Evolutionary conservation across 2,113 vertebrate species (phyloP).

Genomic region (Laticauda laticaudata): DNA sequence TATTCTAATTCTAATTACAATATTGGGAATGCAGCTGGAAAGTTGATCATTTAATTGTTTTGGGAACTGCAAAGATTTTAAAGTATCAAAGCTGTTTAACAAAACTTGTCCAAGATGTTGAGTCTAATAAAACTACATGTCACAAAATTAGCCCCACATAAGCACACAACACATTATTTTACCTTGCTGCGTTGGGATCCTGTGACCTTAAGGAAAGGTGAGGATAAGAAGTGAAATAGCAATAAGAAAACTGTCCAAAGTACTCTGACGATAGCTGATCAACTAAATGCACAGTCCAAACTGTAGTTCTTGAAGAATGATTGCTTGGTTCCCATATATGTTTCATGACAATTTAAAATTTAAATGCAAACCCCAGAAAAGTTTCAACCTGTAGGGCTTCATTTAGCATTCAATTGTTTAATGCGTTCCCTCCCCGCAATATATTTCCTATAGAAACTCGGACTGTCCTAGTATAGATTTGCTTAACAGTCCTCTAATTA

Average conservation of each 20-base stretch:
- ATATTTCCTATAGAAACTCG: neutral
- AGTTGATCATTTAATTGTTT: slow-evolving; percentile 11
- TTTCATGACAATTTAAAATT: slow-evolving; percentile 35
- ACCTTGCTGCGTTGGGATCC: slow-evolving; percentile 83
- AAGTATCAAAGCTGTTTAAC: slow-evolving; percentile 45
- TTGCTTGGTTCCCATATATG: slow-evolving; percentile 24
- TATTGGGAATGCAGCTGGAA: slow-evolving; percentile 36
- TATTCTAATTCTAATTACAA: slow-evolving; percentile 22
- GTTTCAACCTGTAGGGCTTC: neutral
- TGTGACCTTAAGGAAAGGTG: slow-evolving; percentile 80
- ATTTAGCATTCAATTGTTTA: neutral
- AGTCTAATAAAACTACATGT: slow-evolving; percentile 70
- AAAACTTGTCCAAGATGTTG: slow-evolving; percentile 70
- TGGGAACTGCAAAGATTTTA: slow-evolving; percentile 32
- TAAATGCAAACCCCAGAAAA: slow-evolving; percentile 15
- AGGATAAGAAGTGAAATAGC: slow-evolving; percentile 79
- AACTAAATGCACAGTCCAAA: slow-evolving; percentile 59
- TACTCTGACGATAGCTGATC: slow-evolving; percentile 64
- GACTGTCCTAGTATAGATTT: neutral
- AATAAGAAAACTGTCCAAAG: slow-evolving; percentile 72
- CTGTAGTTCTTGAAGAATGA: slow-evolving; percentile 43
- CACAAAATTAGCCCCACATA: slow-evolving; percentile 77
- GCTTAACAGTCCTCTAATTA: neutral
- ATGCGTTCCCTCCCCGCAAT: neutral
- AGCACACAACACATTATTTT: slow-evolving; percentile 75